Percentiles rank a stretch among this genome's conserved stretches.
These are phyloP conservation scores for Coreius guichenoti DNA, from an alignment of 2,797 vertebrate genomes.

Conservation along the genomic window DNA sequence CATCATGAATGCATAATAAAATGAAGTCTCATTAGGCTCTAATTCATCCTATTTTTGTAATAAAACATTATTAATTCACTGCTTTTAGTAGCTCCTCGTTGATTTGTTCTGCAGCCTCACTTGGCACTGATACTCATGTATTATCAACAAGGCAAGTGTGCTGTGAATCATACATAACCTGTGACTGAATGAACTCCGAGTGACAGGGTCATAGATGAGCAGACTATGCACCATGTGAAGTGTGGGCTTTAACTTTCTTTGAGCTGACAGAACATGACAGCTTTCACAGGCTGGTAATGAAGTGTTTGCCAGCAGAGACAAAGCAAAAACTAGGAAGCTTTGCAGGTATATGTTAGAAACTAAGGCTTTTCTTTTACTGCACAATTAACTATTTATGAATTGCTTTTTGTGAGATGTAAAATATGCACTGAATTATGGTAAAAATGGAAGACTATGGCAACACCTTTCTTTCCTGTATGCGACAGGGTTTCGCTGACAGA, in stretches of 20 bases:
- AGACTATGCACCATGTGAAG: background rate
- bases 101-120: background rate
- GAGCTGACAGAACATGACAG: constrained; percentile 32
- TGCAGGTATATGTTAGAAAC: background rate
- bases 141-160: background rate
- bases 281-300: constrained; percentile 41
- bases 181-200: constrained; percentile 1
- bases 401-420: background rate
- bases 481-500: background rate
- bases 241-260: background rate
- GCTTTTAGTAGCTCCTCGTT: background rate
- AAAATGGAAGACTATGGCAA: too few relatives aligned
- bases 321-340: background rate
- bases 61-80: background rate
- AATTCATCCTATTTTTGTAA: background rate
- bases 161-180: background rate
- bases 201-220: constrained; percentile 2
- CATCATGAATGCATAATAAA: background rate
- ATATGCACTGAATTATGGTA: background rate
- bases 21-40: background rate
- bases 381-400: background rate
- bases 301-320: background rate
- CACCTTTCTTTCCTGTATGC: too few relatives aligned
- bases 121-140: background rate
- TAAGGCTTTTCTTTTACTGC: background rate